phyloP scores from a whole-genome alignment of 2,113 vertebrate species.

The Leuciscus idus region DNA sequence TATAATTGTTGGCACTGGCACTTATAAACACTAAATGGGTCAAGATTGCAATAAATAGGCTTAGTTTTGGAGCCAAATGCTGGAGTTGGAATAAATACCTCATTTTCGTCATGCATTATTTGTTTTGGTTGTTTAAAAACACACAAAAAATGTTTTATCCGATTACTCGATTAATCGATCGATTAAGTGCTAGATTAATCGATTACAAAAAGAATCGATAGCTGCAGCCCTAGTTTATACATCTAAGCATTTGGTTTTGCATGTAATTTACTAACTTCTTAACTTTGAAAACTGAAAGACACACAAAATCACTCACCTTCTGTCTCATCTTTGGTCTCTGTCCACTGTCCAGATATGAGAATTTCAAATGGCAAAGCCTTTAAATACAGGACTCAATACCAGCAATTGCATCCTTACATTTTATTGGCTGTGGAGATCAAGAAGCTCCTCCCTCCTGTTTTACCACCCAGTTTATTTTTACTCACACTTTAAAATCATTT shows the following conservation, averaged over 20 bases:
- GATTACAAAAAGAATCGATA: too few species aligned
- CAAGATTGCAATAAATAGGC: too few species aligned
- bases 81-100: too few species aligned
- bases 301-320: conserved; percentile 52
- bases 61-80: too few species aligned
- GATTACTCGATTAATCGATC: too few species aligned
- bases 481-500: conserved; percentile 50
- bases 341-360: background rate
- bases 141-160: too few species aligned
- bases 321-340: conserved; percentile 5
- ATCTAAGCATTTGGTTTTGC: background rate
- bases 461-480: background rate
- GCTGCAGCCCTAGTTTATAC: too few species aligned
- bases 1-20: too few species aligned
- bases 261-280: background rate
- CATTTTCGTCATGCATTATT: too few species aligned
- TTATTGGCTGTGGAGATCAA: conserved; percentile 32
- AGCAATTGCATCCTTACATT: conserved; percentile 41
- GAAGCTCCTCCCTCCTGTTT: background rate
- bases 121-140: too few species aligned
- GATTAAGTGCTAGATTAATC: too few species aligned
- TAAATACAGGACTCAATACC: conserved; percentile 40
- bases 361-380: background rate
- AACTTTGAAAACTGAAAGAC: background rate
- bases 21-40: too few species aligned